phyloP scores from a whole-genome alignment of 2,888 invertebrate species.

The Agonopterix alstromeriana region DNA sequence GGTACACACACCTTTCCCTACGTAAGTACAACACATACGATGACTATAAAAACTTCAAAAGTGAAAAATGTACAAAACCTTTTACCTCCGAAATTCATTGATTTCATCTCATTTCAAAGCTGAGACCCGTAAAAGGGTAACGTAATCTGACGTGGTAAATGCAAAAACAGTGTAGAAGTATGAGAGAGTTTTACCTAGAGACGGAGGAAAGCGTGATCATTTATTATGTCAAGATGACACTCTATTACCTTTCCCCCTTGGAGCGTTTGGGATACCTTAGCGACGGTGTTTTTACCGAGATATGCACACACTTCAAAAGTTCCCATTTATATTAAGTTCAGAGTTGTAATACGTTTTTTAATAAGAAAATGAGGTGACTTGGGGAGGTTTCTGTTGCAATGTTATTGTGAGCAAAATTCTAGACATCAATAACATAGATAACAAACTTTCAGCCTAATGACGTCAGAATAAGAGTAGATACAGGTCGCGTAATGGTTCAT shows the following conservation, averaged over 20 bases:
- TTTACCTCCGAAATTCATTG: neutral
- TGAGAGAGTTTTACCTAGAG: slow-evolving; percentile 22
- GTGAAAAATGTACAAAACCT: no score
- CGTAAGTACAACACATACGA: no score
- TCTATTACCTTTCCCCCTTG: slow-evolving; percentile 46
- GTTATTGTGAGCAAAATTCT: no score
- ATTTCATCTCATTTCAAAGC: neutral
- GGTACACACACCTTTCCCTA: no score
- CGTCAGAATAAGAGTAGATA: no score
- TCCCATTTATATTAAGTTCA: neutral
- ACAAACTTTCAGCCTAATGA: no score
- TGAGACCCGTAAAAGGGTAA: slow-evolving; percentile 27
- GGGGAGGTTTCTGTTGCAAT: no score
- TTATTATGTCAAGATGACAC: slow-evolving; percentile 72
- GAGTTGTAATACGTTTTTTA: no score
- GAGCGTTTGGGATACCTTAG: slow-evolving; percentile 1
- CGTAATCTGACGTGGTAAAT: slow-evolving; percentile 47
- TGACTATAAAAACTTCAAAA: no score
- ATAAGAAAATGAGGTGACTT: no score
- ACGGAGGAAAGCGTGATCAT: slow-evolving; percentile 51
- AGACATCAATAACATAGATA: no score
- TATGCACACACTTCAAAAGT: slow-evolving; percentile 1
- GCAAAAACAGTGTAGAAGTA: slow-evolving; percentile 55
- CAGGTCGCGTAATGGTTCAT: no score
- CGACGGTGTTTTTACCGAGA: neutral